Evolutionary conservation across 30 jellyfish, hydroid and myxozoan species (phyloP).

Genomic region (Turritopsis dohrnii): DNA sequence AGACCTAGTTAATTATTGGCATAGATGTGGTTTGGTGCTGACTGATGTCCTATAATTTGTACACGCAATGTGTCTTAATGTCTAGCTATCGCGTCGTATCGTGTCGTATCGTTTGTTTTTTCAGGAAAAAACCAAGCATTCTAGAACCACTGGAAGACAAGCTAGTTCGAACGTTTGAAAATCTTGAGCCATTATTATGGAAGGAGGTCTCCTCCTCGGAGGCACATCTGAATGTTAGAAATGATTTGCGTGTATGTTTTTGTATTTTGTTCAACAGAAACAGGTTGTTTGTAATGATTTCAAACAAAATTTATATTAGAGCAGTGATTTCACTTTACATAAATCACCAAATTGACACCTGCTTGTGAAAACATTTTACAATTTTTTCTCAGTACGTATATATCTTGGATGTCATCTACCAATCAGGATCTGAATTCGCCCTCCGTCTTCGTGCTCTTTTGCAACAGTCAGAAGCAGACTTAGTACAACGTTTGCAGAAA

Average conservation of each 20-base stretch:
- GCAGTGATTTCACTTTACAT: neutral
- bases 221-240: neutral
- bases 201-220: neutral
- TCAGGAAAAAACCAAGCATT: neutral
- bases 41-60: too few relatives aligned
- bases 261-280: too few relatives aligned
- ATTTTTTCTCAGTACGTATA: neutral
- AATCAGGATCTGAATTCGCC: neutral
- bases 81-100: too few relatives aligned
- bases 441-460: conserved; percentile 14
- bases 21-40: too few relatives aligned
- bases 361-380: neutral
- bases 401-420: neutral
- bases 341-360: neutral
- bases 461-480: neutral
- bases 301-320: neutral
- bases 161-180: neutral
- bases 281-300: too few relatives aligned
- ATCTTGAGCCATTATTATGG: neutral
- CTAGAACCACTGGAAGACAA: neutral
- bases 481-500: neutral
- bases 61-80: too few relatives aligned
- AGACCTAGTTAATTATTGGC: too few relatives aligned
- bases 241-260: neutral
- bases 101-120: neutral